Conservation (phyloP, 2,797 vertebrate species). For the Ispidina lecontei region DNA sequence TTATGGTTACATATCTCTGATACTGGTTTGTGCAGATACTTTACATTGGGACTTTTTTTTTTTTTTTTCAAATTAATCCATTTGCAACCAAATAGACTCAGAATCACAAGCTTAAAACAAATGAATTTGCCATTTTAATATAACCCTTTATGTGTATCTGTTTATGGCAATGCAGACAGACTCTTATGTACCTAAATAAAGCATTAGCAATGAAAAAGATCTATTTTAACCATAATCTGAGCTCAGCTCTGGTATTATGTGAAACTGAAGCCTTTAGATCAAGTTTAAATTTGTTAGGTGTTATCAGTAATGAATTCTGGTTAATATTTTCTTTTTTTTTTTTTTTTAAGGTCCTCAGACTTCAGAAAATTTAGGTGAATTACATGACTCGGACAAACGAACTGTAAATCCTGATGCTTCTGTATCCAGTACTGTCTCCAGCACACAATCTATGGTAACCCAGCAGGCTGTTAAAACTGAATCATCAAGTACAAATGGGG, state of each 20-base stretch:
- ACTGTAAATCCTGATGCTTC: constrained; percentile 76
- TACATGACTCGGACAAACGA: constrained; percentile 79
- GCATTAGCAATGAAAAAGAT: not conserved
- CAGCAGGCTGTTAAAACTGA: constrained; percentile 83
- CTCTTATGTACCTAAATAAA: not conserved
- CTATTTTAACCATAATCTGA: not conserved
- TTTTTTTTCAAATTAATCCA: not conserved
- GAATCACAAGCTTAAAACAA: not conserved
- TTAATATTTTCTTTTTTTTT: not conserved
- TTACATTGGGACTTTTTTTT: not conserved
- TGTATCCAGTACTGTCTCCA: constrained; percentile 75
- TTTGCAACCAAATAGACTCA: not conserved
- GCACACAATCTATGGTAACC: constrained; percentile 79
- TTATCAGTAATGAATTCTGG: not conserved
- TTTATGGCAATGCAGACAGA: not conserved
- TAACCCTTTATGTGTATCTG: not conserved
- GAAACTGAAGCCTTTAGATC: not conserved
- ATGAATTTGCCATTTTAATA: fast-evolving
- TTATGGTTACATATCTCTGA: not conserved
- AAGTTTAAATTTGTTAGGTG: not conserved
- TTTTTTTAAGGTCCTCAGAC: constrained; percentile 73
- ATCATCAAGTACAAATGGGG: constrained; percentile 81
- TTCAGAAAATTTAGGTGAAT: constrained; percentile 78
- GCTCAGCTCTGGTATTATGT: not conserved
- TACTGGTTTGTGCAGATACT: not conserved